These are phyloP conservation scores for Diarsia mendica DNA, from an alignment of 2,888 invertebrate species.

Conservation along the genomic window DNA sequence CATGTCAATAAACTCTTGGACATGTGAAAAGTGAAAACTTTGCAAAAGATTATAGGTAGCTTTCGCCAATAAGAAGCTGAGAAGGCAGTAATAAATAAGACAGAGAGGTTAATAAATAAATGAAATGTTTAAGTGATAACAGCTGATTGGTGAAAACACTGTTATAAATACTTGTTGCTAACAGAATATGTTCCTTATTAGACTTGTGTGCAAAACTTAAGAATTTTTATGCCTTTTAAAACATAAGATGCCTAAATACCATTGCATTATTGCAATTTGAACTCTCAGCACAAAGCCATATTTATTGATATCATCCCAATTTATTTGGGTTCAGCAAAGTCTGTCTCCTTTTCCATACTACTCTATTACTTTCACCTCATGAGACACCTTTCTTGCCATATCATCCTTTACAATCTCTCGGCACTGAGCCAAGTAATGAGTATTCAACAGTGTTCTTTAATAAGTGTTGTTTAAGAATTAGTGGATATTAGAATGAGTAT, in stretches of 20 bases:
- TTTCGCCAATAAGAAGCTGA: background rate
- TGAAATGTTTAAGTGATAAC: conserved; percentile 6
- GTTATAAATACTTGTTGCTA: background rate
- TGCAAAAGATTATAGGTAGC: background rate
- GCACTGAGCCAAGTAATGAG: background rate
- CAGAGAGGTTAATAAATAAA: conserved; percentile 1
- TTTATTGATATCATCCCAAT: no score
- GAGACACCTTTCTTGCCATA: no score
- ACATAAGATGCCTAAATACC: background rate
- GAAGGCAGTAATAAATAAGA: background rate
- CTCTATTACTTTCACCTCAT: no score
- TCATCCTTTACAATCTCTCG: background rate
- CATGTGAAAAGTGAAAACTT: conserved; percentile 63
- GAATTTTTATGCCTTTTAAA: background rate
- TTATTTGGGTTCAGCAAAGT: no score
- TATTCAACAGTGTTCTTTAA: background rate
- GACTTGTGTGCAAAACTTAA: no score
- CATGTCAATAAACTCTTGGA: conserved; percentile 74
- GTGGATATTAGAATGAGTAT: background rate
- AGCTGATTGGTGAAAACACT: conserved; percentile 10
- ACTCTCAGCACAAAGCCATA: background rate
- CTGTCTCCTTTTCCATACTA: no score
- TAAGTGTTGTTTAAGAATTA: background rate
- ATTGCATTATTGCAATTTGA: background rate
- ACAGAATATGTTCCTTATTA: background rate